Percentiles rank a stretch among this genome's conserved stretches.
Conservation (phyloP, 1,140 invertebrate genomes). For the Chelonus insularis region DNA sequence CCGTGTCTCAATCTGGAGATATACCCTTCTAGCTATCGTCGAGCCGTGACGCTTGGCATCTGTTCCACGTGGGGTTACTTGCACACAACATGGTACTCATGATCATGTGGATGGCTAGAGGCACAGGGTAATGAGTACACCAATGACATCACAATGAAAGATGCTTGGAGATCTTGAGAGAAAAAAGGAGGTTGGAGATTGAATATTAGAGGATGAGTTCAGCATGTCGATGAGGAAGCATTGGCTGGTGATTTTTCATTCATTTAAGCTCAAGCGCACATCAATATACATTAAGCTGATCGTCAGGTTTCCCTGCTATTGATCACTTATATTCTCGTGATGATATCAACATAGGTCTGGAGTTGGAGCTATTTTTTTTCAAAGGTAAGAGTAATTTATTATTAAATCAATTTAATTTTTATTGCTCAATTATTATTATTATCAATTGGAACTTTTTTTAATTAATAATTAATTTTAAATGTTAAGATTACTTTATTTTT, state of each 20-base stretch:
- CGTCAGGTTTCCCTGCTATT: too few relatives aligned
- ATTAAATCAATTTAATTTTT: too few relatives aligned
- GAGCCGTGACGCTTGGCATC: constrained; percentile 60
- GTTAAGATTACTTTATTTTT: too few relatives aligned
- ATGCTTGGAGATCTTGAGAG: neutral
- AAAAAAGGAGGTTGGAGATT: constrained; percentile 28
- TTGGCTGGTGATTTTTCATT: constrained; percentile 62
- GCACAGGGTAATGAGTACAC: neutral
- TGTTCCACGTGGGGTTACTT: constrained; percentile 42
- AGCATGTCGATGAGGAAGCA: constrained; percentile 35
- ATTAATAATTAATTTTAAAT: too few relatives aligned
- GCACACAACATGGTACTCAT: constrained; percentile 1
- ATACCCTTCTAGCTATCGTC: constrained; percentile 54
- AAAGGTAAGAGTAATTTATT: too few relatives aligned
- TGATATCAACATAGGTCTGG: too few relatives aligned
- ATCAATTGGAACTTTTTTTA: too few relatives aligned
- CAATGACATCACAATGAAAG: neutral
- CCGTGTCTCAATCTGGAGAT: constrained; percentile 53
- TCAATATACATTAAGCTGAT: constrained; percentile 63
- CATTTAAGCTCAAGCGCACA: constrained; percentile 56
- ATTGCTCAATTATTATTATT: too few relatives aligned
- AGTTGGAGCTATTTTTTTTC: too few relatives aligned
- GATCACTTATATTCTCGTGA: too few relatives aligned
- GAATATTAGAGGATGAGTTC: constrained; percentile 33
- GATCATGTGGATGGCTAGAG: neutral